Conservation (phyloP, 1,140 invertebrate species). For the Manduca sexta region DNA sequence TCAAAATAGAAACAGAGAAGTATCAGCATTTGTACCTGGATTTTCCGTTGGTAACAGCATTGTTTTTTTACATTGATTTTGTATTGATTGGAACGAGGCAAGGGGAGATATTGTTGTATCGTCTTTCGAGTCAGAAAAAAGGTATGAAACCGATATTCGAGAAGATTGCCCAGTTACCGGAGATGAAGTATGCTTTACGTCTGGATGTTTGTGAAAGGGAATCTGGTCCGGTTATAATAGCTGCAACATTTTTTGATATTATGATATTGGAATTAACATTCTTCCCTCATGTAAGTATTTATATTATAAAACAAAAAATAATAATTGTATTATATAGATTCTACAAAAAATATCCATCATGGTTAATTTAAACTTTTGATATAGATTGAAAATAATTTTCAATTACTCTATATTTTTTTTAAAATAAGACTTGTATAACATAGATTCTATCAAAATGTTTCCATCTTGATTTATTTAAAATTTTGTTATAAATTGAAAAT, state of each 20-base stretch:
- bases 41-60: slow-evolving; percentile 46
- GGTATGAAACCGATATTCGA: slow-evolving; percentile 43
- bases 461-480: too few species aligned
- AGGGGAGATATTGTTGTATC: slow-evolving; percentile 47
- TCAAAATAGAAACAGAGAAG: slow-evolving; percentile 50
- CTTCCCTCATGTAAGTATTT: slow-evolving; percentile 50
- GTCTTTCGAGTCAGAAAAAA: slow-evolving; percentile 40
- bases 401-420: too few species aligned
- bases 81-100: slow-evolving; percentile 39
- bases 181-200: slow-evolving; percentile 46
- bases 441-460: too few species aligned
- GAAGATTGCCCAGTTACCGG: slow-evolving; percentile 36
- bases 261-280: slow-evolving; percentile 45
- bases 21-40: slow-evolving; percentile 51
- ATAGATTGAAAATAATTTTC: too few species aligned
- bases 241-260: slow-evolving; percentile 48
- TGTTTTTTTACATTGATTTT: slow-evolving; percentile 54
- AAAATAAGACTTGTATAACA: too few species aligned
- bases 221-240: slow-evolving; percentile 45
- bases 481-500: too few species aligned
- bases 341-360: too few species aligned
- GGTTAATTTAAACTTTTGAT: too few species aligned
- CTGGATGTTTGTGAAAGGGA: slow-evolving; percentile 58
- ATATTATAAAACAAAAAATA: neutral
- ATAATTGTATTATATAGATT: neutral